Evolutionary conservation across 1,140 invertebrate species (phyloP).

Genomic region (Apocrypta bakeri): DNA sequence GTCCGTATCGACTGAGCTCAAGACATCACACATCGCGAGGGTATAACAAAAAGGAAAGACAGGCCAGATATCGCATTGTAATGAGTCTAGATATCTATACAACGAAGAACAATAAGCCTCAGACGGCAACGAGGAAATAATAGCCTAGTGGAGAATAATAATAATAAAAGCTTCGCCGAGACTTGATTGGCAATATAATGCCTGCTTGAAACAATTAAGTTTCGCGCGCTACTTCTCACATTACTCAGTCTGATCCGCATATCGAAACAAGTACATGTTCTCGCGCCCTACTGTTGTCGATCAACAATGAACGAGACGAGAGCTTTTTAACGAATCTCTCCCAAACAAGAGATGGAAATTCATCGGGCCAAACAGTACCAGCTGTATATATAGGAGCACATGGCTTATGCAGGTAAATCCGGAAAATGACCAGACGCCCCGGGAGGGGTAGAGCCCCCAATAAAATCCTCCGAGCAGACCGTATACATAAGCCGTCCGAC

Average conservation of each 20-base stretch:
- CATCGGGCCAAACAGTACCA: no score
- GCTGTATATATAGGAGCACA: no score
- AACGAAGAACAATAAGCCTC: slow-evolving; percentile 28
- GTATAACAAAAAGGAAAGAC: background rate
- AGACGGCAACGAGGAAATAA: background rate
- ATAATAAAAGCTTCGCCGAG: slow-evolving; percentile 44
- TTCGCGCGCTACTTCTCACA: slow-evolving; percentile 37
- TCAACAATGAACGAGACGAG: slow-evolving; percentile 3
- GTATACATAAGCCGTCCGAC: slow-evolving; percentile 55
- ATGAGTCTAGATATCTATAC: background rate
- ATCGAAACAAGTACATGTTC: background rate
- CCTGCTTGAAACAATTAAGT: slow-evolving; percentile 62
- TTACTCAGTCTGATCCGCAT: background rate
- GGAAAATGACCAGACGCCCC: slow-evolving; percentile 4
- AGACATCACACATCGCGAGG: no score
- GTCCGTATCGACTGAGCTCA: background rate
- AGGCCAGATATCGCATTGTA: slow-evolving; percentile 15
- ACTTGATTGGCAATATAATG: slow-evolving; percentile 65
- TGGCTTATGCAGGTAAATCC: slow-evolving; percentile 25
- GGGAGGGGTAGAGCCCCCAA: slow-evolving; percentile 41
- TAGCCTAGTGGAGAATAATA: slow-evolving; percentile 24
- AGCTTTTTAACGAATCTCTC: no score
- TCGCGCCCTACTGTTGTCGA: background rate
- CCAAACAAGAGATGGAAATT: no score
- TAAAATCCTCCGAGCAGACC: slow-evolving; percentile 55